Evolutionary conservation across 2,797 vertebrate genomes (phyloP).

Genomic region (Lerista edwardsae): DNA sequence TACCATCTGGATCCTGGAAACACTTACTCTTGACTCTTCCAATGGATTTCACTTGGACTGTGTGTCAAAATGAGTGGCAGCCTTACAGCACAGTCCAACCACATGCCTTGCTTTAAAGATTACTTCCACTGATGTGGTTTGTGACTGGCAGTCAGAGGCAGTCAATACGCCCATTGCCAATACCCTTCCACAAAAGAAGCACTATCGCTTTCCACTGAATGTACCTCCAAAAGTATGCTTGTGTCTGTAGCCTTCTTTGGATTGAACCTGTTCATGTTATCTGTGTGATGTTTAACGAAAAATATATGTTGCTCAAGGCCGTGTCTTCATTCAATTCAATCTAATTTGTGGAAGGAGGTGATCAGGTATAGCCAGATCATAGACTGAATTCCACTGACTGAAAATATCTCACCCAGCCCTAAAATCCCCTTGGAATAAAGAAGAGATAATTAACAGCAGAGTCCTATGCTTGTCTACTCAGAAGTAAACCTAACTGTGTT

Average conservation of each 20-base stretch:
- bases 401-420: neutral
- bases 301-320: neutral
- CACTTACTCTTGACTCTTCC: slow-evolving; percentile 4
- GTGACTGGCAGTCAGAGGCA: neutral
- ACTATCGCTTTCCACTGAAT: neutral
- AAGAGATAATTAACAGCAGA: no score
- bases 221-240: neutral
- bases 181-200: neutral
- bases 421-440: neutral
- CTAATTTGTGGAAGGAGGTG: no score
- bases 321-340: neutral
- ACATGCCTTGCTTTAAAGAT: neutral
- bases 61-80: neutral
- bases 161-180: neutral
- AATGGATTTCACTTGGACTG: neutral
- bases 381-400: neutral
- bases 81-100: neutral
- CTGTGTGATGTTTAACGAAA: neutral
- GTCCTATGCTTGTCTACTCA: no score
- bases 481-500: no score
- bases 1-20: slow-evolving; percentile 4
- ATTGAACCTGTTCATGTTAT: neutral
- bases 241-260: neutral
- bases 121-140: neutral
- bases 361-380: neutral